These are phyloP conservation scores for Enteromius trimaculatus DNA, from an alignment of 2,797 vertebrate genomes.

Conservation along the genomic window DNA sequence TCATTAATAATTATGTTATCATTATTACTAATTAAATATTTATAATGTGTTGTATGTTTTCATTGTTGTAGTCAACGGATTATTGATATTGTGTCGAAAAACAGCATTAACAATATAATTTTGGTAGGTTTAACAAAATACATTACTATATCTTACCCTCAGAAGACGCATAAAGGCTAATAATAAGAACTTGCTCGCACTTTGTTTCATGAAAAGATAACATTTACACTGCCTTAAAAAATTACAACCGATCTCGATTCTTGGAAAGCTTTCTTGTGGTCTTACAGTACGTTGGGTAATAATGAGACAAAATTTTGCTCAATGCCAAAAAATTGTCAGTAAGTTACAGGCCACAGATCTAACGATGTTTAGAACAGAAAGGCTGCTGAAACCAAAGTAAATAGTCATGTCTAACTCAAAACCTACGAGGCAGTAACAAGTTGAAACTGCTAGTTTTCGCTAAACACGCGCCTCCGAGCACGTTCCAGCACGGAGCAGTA, in stretches of 20 bases:
- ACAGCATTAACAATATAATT: not conserved
- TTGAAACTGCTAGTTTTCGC: not conserved
- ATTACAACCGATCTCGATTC: not conserved
- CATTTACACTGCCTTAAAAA: not conserved
- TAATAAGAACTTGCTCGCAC: not conserved
- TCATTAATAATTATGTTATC: not conserved
- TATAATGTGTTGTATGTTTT: not conserved
- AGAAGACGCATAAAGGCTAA: not conserved
- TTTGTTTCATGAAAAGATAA: not conserved
- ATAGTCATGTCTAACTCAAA: not conserved
- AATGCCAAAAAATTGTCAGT: not conserved
- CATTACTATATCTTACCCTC: not conserved
- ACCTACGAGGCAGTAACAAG: not conserved
- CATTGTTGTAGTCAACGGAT: not conserved
- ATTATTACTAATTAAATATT: not conserved
- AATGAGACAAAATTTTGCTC: not conserved
- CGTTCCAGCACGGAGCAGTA: slow-evolving; percentile 26
- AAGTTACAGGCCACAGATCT: not conserved
- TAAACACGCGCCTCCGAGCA: slow-evolving; percentile 9
- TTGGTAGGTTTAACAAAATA: not conserved
- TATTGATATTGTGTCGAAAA: not conserved
- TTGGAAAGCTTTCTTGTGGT: not conserved
- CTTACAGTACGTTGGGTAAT: not conserved
- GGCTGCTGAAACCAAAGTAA: not conserved
- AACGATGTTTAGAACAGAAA: not conserved